phyloP scores from a whole-genome alignment of 2,888 invertebrate genomes.

The Ctena decussata region DNA sequence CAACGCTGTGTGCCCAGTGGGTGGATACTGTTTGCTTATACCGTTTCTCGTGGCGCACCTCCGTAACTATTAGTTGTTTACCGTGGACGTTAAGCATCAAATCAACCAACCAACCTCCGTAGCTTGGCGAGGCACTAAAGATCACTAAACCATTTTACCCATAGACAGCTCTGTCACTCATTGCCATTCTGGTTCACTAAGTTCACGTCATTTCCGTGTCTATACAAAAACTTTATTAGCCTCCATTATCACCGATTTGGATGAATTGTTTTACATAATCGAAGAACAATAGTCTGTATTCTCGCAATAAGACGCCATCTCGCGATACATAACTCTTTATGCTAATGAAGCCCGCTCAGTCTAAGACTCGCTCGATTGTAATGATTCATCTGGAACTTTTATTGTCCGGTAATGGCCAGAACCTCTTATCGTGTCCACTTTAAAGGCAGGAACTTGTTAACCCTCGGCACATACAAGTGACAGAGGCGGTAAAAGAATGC shows the following conservation, averaged over 20 bases:
- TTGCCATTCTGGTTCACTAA: neutral
- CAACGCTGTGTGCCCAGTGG: too few species aligned
- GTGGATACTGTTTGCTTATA: too few species aligned
- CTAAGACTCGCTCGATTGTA: neutral
- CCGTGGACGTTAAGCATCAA: too few species aligned
- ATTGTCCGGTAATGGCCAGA: slow-evolving; percentile 6
- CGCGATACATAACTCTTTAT: neutral
- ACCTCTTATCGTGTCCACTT: slow-evolving; percentile 5
- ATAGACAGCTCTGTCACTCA: too few species aligned
- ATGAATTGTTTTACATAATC: neutral
- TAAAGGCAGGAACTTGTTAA: neutral
- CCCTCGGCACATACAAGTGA: neutral
- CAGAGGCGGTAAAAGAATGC: neutral
- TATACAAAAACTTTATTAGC: neutral
- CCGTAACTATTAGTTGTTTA: too few species aligned
- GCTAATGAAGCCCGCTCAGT: neutral
- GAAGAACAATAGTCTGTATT: slow-evolving; percentile 4
- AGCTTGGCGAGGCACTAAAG: too few species aligned
- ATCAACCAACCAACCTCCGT: too few species aligned
- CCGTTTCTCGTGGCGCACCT: too few species aligned
- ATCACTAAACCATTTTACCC: too few species aligned
- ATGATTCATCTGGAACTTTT: neutral
- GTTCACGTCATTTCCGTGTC: neutral
- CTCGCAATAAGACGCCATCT: neutral
- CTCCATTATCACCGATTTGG: neutral